These are phyloP conservation scores for Drosophila neotestacea DNA, from an alignment of 2,888 invertebrate genomes.

Conservation along the genomic window DNA sequence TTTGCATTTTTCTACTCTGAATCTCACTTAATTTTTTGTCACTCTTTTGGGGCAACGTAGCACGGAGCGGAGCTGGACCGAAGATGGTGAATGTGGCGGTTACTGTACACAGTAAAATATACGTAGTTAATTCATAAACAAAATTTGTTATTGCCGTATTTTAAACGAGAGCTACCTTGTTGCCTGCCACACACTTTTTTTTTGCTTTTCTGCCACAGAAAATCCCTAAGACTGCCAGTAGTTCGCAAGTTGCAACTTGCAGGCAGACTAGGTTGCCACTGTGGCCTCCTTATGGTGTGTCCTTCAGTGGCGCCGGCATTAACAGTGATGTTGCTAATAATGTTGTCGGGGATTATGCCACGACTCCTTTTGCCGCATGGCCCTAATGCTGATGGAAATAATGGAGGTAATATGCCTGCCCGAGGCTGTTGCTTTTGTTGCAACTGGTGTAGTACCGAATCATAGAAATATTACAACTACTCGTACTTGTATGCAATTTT, in stretches of 20 bases:
- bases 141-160: conserved; percentile 50
- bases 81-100: not conserved
- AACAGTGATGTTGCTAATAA: conserved; percentile 42
- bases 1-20: not conserved
- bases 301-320: conserved; percentile 19
- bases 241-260: conserved; percentile 10
- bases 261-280: conserved; percentile 3
- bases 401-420: conserved; percentile 29
- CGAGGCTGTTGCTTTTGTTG: conserved; percentile 4
- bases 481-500: not conserved
- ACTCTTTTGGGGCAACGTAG: not conserved
- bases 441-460: conserved; percentile 29
- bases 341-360: conserved; percentile 45
- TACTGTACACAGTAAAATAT: conserved; percentile 27
- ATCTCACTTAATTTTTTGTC: conserved; percentile 1
- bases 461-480: conserved; percentile 17
- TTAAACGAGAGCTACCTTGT: conserved; percentile 45
- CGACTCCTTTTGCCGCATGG: conserved; percentile 15
- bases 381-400: conserved; percentile 33
- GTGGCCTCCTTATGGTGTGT: conserved; percentile 19
- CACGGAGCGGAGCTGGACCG: not conserved
- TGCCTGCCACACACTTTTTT: conserved; percentile 14
- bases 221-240: conserved; percentile 20
- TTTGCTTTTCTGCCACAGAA: conserved; percentile 9
- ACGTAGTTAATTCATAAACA: conserved; percentile 60